Conservation (phyloP, 2,113 vertebrate genomes). For the Engraulis encrasicolus region DNA sequence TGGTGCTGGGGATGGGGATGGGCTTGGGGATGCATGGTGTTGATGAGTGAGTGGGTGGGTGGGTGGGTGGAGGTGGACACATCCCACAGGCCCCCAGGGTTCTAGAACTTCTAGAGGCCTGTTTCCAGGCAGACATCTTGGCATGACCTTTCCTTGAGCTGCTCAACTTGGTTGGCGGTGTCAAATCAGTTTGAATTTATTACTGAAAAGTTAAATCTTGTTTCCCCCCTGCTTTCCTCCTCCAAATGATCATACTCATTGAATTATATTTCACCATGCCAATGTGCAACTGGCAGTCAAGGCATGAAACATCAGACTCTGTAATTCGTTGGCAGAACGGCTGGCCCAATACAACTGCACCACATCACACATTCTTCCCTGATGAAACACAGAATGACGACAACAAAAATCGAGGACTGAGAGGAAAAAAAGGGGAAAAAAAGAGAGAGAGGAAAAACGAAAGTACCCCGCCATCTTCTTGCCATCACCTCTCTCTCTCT, state of each 20-base stretch:
- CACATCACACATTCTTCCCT: constrained; percentile 4
- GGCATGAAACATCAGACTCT: not conserved
- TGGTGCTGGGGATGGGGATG: too few species aligned
- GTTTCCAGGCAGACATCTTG: constrained; percentile 40
- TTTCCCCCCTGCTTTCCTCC: not conserved
- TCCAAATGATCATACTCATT: not conserved
- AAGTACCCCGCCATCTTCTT: too few species aligned
- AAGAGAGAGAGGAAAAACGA: not conserved
- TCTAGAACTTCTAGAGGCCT: constrained; percentile 48
- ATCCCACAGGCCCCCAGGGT: not conserved
- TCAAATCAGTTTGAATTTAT: not conserved
- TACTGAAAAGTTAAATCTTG: not conserved
- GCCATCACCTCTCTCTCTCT: too few species aligned
- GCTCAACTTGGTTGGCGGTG: not conserved
- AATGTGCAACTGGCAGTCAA: not conserved
- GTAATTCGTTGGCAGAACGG: not conserved
- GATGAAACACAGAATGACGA: not conserved
- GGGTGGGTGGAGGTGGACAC: not conserved
- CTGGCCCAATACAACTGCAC: not conserved
- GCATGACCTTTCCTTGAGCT: not conserved
- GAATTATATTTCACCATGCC: not conserved
- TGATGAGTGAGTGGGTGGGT: too few species aligned
- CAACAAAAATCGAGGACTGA: too few species aligned
- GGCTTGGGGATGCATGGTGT: too few species aligned
- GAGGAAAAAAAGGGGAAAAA: not conserved